These are phyloP conservation scores for Montipora capricornis DNA, from an alignment of 64 coral and sea anemone genomes.

Conservation along the genomic window DNA sequence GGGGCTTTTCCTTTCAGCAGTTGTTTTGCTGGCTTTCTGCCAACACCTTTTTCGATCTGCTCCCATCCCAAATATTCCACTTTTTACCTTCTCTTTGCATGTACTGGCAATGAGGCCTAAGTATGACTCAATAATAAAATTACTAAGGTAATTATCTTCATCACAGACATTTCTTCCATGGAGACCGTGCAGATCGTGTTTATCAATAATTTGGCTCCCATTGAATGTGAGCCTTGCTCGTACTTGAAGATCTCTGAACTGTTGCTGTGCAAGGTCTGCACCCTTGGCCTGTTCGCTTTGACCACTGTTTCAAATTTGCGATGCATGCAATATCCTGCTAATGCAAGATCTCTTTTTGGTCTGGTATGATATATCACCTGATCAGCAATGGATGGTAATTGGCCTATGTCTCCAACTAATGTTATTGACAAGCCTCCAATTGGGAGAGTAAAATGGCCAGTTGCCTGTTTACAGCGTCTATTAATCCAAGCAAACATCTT, in stretches of 20 bases:
- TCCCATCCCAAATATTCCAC: slow-evolving; percentile 63
- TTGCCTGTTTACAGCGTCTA: background rate
- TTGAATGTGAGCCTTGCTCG: background rate
- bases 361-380: no score
- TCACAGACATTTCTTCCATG: slow-evolving; percentile 15
- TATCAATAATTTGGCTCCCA: slow-evolving; percentile 16
- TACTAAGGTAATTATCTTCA: slow-evolving; percentile 66
- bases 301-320: no score
- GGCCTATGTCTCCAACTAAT: no score
- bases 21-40: background rate
- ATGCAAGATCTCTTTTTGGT: no score
- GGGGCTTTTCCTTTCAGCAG: slow-evolving; percentile 47
- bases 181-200: slow-evolving; percentile 48
- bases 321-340: no score
- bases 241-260: no score
- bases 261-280: no score
- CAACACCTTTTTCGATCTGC: slow-evolving; percentile 44
- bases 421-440: background rate
- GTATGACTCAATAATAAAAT: slow-evolving; percentile 69
- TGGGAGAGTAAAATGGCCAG: background rate
- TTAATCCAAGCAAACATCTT: no score
- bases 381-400: no score
- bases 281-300: no score
- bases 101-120: slow-evolving; percentile 38
- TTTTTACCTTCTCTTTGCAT: slow-evolving; percentile 17